Conservation (phyloP, 1,140 invertebrate genomes). For the Cherax destructor region DNA sequence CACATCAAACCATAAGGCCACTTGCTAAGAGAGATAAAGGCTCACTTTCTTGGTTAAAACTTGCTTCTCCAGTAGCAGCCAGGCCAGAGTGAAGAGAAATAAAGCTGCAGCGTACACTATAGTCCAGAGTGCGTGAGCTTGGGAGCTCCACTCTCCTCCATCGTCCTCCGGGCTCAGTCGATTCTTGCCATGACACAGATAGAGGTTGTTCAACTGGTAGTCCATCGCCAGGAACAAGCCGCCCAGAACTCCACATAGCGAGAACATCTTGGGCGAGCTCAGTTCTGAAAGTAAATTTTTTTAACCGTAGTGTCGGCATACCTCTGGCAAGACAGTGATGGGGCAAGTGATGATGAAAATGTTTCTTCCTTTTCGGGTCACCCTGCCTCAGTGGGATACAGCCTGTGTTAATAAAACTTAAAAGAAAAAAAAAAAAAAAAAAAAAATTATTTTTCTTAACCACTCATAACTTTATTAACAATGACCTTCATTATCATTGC, state of each 20-base stretch:
- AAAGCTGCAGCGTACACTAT: constrained; percentile 65
- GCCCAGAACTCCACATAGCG: constrained; percentile 63
- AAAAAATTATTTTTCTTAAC: too few species aligned
- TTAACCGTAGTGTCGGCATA: too few species aligned
- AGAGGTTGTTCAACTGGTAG: constrained; percentile 68
- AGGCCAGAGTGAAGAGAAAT: constrained; percentile 61
- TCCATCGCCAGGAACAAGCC: constrained; percentile 66
- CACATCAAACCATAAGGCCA: too few species aligned
- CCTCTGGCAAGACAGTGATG: too few species aligned
- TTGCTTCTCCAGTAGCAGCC: constrained; percentile 63
- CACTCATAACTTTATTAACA: too few species aligned
- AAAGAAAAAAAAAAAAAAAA: too few species aligned
- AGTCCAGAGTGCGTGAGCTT: constrained; percentile 67
- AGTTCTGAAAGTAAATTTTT: constrained; percentile 38
- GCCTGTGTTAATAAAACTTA: too few species aligned
- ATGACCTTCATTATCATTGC: too few species aligned
- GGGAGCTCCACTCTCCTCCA: constrained; percentile 37
- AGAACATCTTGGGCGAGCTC: constrained; percentile 65
- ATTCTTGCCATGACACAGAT: constrained; percentile 49
- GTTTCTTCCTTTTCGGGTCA: too few species aligned
- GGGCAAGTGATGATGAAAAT: too few species aligned
- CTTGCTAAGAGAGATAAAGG: too few species aligned
- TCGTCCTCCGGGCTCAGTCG: constrained; percentile 13
- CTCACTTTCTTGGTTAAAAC: constrained; percentile 52
- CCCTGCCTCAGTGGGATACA: too few species aligned